phyloP scores from a whole-genome alignment of 2,113 vertebrate species.

The Nanorana parkeri region DNA sequence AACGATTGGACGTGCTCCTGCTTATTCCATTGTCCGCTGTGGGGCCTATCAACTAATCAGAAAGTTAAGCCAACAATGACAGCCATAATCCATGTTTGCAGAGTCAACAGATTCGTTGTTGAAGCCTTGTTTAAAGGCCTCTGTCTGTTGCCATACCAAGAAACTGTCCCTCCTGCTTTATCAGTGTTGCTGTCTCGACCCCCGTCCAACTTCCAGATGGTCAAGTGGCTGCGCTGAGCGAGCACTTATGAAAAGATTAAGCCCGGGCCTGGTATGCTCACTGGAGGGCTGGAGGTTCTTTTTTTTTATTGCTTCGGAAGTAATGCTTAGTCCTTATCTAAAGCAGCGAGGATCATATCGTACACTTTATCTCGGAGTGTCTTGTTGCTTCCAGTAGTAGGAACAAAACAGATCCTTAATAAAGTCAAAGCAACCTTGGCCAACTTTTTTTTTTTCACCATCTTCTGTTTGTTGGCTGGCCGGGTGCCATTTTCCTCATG shows the following conservation, averaged over 20 bases:
- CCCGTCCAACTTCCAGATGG: slow-evolving; percentile 64
- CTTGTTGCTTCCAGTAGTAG: slow-evolving; percentile 75
- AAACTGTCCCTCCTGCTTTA: slow-evolving; percentile 67
- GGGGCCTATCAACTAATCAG: slow-evolving; percentile 5
- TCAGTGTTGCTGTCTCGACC: slow-evolving; percentile 61
- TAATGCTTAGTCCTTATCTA: slow-evolving; percentile 69
- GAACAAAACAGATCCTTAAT: slow-evolving; percentile 73
- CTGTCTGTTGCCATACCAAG: slow-evolving; percentile 57
- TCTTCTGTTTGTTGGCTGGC: slow-evolving; percentile 68
- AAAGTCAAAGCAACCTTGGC: slow-evolving; percentile 72
- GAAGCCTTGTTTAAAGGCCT: slow-evolving; percentile 53
- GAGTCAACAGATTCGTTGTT: slow-evolving; percentile 57
- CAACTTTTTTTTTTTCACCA: slow-evolving; percentile 47
- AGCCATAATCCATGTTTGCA: slow-evolving; percentile 10
- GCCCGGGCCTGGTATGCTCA: slow-evolving; percentile 62
- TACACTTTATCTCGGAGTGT: slow-evolving; percentile 73
- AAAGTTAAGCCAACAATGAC: slow-evolving; percentile 39
- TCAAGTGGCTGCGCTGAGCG: slow-evolving; percentile 72
- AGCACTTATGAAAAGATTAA: slow-evolving; percentile 67
- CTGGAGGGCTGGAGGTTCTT: slow-evolving; percentile 69
- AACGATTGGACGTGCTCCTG: not conserved
- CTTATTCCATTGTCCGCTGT: slow-evolving; percentile 10
- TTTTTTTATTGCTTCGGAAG: slow-evolving; percentile 72
- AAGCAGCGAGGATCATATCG: slow-evolving; percentile 71
- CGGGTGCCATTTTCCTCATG: slow-evolving; percentile 86